phyloP scores from a whole-genome alignment of 1,140 invertebrate genomes.

The Pentalonia nigronervosa region DNA sequence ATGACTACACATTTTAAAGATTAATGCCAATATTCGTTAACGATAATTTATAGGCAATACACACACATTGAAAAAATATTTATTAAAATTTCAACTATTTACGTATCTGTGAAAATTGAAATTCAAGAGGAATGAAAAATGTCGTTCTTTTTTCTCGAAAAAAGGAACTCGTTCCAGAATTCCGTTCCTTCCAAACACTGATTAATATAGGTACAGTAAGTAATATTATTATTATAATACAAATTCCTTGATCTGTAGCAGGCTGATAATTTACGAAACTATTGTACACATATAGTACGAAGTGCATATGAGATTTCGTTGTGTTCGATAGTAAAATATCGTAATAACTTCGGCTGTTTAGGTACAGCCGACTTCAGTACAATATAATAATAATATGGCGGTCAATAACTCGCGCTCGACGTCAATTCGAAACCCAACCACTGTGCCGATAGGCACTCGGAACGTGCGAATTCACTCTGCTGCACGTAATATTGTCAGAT shows the following conservation, averaged over 20 bases:
- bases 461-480: not conserved
- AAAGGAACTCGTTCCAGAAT: too few species aligned
- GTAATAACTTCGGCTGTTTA: not conserved
- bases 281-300: not conserved
- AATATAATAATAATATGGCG: not conserved
- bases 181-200: too few species aligned
- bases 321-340: not conserved
- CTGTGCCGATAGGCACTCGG: not conserved
- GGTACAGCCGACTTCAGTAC: too few species aligned
- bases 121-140: too few species aligned
- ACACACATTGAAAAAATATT: too few species aligned
- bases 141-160: too few species aligned
- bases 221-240: not conserved
- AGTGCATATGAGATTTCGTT: not conserved
- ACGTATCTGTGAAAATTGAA: too few species aligned
- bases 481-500: not conserved
- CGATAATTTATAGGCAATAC: too few species aligned
- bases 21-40: too few species aligned
- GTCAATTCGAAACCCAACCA: not conserved
- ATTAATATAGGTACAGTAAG: too few species aligned
- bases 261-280: not conserved
- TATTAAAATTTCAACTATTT: too few species aligned
- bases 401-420: not conserved
- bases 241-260: not conserved
- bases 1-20: too few species aligned